phyloP scores from a whole-genome alignment of 2,113 vertebrate species.

The Gasterosteus nipponicus region DNA sequence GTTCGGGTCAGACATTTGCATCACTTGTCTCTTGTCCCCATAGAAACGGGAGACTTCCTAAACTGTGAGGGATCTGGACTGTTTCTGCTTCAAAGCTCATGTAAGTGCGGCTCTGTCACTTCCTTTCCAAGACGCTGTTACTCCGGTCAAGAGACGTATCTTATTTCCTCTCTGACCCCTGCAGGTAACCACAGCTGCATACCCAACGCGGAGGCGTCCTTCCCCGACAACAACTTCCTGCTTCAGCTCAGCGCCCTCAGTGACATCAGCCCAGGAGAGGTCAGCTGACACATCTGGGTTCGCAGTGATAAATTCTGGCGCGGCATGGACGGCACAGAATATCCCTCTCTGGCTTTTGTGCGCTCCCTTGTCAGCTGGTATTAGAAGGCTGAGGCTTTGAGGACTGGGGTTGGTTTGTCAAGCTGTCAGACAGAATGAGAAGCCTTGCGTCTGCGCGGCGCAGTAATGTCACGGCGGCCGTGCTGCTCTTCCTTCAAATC shows the following conservation, averaged over 20 bases:
- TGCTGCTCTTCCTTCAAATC: slow-evolving; percentile 36
- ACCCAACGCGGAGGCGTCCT: slow-evolving; percentile 94
- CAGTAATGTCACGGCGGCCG: slow-evolving; percentile 57
- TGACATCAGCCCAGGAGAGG: slow-evolving; percentile 93
- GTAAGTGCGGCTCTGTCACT: slow-evolving; percentile 82
- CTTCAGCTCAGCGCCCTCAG: slow-evolving; percentile 91
- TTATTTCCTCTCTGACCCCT: slow-evolving; percentile 5
- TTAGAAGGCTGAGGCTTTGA: slow-evolving; percentile 63
- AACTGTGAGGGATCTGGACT: slow-evolving; percentile 99
- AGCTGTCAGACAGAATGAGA: slow-evolving; percentile 77
- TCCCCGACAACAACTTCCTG: slow-evolving; percentile 95
- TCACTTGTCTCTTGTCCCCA: slow-evolving; percentile 47
- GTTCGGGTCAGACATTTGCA: slow-evolving; percentile 4
- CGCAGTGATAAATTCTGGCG: slow-evolving; percentile 50
- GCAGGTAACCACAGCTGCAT: slow-evolving; percentile 98
- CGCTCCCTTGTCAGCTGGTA: slow-evolving; percentile 59
- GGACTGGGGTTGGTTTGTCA: slow-evolving; percentile 70
- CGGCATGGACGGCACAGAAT: slow-evolving; percentile 39
- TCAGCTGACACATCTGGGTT: slow-evolving; percentile 76
- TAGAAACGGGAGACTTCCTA: slow-evolving; percentile 96
- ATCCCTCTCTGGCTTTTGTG: slow-evolving; percentile 50
- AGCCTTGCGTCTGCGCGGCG: slow-evolving; percentile 58
- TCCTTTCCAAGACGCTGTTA: slow-evolving; percentile 10
- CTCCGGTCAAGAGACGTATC: not conserved
- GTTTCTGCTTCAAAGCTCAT: slow-evolving; percentile 97